Evolutionary conservation across 2,888 invertebrate species (phyloP).

Genomic region (Clusia tigrina): DNA sequence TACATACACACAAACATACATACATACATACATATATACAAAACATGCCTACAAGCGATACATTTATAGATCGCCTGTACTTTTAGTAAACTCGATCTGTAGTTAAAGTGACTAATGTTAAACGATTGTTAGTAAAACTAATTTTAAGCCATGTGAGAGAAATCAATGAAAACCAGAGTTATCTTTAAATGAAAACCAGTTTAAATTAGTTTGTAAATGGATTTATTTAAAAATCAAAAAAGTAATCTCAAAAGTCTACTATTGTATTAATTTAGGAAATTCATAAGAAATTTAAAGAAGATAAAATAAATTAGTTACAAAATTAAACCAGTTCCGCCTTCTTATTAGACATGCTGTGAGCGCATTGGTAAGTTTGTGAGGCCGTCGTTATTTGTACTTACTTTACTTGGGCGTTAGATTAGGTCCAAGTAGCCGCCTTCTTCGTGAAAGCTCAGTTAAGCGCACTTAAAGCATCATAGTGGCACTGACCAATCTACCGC

Average conservation of each 20-base stretch:
- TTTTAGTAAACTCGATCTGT: conserved; percentile 1
- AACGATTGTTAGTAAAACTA: conserved; percentile 3
- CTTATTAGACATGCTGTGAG: no score
- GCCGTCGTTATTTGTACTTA: no score
- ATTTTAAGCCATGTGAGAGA: neutral
- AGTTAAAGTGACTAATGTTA: neutral
- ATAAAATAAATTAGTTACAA: conserved; percentile 23
- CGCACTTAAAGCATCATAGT: no score
- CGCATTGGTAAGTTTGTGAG: no score
- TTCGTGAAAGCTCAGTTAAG: no score
- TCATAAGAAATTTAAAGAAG: conserved; percentile 12
- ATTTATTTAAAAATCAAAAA: neutral
- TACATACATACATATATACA: neutral
- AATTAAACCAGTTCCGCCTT: no score
- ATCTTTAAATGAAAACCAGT: conserved; percentile 31
- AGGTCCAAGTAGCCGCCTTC: no score
- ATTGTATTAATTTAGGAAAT: conserved; percentile 19
- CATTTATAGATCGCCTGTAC: no score
- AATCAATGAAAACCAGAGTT: conserved; percentile 18
- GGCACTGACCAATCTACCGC: no score
- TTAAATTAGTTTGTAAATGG: conserved; percentile 25
- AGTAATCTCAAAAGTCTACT: neutral
- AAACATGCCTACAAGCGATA: no score
- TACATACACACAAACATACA: neutral
- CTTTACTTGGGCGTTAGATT: no score